phyloP scores from a whole-genome alignment of 2,888 invertebrate species.

The Bedellia somnulentella region DNA sequence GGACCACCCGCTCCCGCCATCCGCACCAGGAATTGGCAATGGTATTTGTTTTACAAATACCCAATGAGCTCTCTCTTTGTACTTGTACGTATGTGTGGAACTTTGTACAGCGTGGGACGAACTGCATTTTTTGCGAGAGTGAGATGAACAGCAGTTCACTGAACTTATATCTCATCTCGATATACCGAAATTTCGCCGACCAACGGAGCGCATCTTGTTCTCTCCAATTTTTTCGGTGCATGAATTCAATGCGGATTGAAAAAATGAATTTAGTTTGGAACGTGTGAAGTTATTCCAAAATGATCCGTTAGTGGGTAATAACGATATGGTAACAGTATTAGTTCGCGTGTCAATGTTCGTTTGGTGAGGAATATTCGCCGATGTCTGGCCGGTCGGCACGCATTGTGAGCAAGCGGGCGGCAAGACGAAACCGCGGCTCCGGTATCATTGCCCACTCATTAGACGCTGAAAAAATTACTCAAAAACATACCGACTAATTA shows the following conservation, averaged over 20 bases:
- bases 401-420: constrained; percentile 26
- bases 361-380: too few species aligned
- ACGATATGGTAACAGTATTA: constrained; percentile 10
- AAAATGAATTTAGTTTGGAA: too few species aligned
- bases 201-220: constrained; percentile 44
- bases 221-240: too few species aligned
- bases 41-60: too few species aligned
- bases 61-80: too few species aligned
- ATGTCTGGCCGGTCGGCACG: constrained; percentile 16
- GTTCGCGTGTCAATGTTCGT: constrained; percentile 21
- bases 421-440: constrained; percentile 21
- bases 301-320: too few species aligned
- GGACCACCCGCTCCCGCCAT: too few species aligned
- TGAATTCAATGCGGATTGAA: too few species aligned
- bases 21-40: too few species aligned
- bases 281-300: too few species aligned
- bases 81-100: constrained; percentile 33
- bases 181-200: constrained; percentile 39
- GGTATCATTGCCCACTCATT: constrained; percentile 27
- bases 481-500: constrained; percentile 29
- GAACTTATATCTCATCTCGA: constrained; percentile 42
- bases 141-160: constrained; percentile 47
- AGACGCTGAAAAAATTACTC: constrained; percentile 23
- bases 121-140: constrained; percentile 54
- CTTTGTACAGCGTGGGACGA: constrained; percentile 50